phyloP scores from a whole-genome alignment of 2,888 invertebrate genomes.

The Drosophila conformis region DNA sequence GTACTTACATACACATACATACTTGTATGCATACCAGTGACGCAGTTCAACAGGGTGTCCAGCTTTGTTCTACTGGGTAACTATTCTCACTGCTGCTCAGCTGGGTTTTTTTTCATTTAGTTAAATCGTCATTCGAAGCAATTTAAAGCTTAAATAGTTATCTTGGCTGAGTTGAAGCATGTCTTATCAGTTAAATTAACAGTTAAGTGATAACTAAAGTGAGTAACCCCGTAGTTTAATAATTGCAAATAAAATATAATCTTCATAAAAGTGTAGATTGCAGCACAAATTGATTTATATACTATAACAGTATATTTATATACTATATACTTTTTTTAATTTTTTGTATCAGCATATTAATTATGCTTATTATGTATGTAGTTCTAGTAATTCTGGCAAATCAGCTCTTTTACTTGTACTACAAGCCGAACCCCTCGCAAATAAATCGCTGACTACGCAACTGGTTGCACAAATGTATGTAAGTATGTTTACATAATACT shows the following conservation, averaged over 20 bases:
- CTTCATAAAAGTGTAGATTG: not conserved
- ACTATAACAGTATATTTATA: too few species aligned
- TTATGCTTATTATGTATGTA: not conserved
- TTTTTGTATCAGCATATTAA: not conserved
- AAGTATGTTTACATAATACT: constrained; percentile 33
- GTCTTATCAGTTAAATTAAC: not conserved
- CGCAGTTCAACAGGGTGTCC: constrained; percentile 7
- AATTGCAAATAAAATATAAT: not conserved
- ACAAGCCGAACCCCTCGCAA: not conserved
- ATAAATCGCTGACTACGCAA: constrained; percentile 10
- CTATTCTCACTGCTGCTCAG: not conserved
- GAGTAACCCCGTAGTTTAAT: not conserved
- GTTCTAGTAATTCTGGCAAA: not conserved
- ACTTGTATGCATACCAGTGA: constrained; percentile 49
- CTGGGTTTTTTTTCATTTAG: not conserved
- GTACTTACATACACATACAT: constrained; percentile 18
- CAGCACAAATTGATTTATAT: not conserved
- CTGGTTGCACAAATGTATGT: constrained; percentile 28
- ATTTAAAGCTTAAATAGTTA: not conserved
- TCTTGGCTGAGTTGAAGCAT: not conserved
- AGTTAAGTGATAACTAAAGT: not conserved
- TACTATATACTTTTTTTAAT: not conserved
- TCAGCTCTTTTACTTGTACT: not conserved
- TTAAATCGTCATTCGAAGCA: not conserved
- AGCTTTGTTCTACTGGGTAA: not conserved